phyloP scores from a whole-genome alignment of 2,888 invertebrate genomes.

The Mongoloraphidia duomilia region DNA sequence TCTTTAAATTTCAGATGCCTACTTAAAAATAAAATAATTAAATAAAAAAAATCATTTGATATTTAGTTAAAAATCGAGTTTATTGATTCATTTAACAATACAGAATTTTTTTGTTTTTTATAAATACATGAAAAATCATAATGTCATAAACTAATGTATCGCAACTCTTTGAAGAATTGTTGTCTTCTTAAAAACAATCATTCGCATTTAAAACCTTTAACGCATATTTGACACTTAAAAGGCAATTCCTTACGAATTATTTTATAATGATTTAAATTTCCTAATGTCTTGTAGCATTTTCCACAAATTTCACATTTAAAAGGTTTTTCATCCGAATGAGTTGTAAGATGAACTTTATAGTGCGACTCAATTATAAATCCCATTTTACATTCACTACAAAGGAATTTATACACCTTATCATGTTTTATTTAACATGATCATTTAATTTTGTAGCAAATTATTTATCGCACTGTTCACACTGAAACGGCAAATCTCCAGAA shows the following conservation, averaged over 20 bases:
- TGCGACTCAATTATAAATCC: constrained; percentile 27
- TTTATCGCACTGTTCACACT: constrained; percentile 25
- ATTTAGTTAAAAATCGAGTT: too few relatives aligned
- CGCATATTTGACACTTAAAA: constrained; percentile 23
- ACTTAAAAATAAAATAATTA: too few relatives aligned
- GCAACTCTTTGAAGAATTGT: too few relatives aligned
- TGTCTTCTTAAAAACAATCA: too few relatives aligned
- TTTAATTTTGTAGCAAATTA: constrained; percentile 27
- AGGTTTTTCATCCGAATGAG: constrained; percentile 28
- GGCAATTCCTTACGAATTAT: constrained; percentile 26
- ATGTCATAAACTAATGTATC: too few relatives aligned
- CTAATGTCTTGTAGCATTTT: constrained; percentile 27
- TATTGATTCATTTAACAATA: too few relatives aligned
- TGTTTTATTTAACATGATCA: constrained; percentile 26
- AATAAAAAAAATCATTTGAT: too few relatives aligned
- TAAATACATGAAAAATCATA: too few relatives aligned
- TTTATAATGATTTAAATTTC: constrained; percentile 29
- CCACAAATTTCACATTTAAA: constrained; percentile 25
- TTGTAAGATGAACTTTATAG: constrained; percentile 27
- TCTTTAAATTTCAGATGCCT: too few relatives aligned
- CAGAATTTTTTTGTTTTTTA: too few relatives aligned
- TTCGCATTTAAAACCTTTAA: constrained; percentile 27
- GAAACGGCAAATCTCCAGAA: constrained; percentile 23
- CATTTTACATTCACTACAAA: constrained; percentile 28
- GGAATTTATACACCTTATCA: constrained; percentile 27